Percentiles rank a stretch among this genome's conserved stretches.
These are phyloP conservation scores for Troilus luridus DNA, from an alignment of 2,888 invertebrate genomes.

Conservation along the genomic window DNA sequence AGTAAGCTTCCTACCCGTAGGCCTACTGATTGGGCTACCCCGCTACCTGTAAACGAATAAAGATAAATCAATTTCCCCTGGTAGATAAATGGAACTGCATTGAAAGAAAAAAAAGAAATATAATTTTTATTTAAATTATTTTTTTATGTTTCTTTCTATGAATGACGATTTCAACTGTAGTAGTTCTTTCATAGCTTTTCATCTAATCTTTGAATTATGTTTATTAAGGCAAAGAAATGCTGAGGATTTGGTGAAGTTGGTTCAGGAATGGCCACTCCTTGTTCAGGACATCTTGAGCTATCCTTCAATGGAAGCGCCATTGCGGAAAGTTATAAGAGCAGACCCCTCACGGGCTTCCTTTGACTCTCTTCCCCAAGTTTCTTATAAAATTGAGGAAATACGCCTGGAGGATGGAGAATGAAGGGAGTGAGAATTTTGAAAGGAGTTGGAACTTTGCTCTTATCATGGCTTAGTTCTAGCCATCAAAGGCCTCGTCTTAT, in stretches of 20 bases:
- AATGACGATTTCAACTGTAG: neutral
- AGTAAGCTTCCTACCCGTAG: no score
- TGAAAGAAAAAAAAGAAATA: no score
- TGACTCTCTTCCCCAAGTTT: neutral
- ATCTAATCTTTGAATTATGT: neutral
- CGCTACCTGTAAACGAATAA: no score
- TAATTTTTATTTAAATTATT: no score
- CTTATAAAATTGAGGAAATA: constrained; percentile 28
- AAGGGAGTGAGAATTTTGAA: neutral
- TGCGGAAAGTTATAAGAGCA: constrained; percentile 3
- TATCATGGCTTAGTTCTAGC: neutral
- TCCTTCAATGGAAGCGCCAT: neutral
- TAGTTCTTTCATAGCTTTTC: neutral
- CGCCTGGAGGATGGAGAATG: neutral
- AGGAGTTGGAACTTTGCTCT: constrained; percentile 27
- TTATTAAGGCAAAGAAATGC: neutral
- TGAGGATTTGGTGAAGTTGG: neutral
- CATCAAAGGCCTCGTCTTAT: neutral
- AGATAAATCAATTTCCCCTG: no score
- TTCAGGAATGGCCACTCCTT: neutral
- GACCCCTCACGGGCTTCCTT: neutral
- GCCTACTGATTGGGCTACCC: no score
- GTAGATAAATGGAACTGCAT: no score
- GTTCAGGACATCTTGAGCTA: neutral
- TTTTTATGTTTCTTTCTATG: neutral